Conservation (phyloP, 2,888 invertebrate species). For the Agonopterix subpropinquella region DNA sequence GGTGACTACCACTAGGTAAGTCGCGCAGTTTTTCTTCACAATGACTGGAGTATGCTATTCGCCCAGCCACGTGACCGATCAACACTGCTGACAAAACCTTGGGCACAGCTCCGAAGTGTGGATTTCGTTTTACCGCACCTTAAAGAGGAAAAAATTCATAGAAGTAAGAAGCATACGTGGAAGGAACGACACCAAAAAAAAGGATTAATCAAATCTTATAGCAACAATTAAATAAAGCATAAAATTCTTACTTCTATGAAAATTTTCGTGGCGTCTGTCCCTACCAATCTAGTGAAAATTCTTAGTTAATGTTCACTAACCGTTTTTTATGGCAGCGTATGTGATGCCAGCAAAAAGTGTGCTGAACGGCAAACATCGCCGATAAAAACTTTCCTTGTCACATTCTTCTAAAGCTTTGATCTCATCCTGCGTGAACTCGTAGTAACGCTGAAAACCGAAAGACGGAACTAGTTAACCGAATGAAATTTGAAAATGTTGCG, state of each 20-base stretch:
- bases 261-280: conserved; percentile 34
- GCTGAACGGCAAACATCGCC: conserved; percentile 82
- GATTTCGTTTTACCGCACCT: conserved; percentile 73
- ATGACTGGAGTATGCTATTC: conserved; percentile 81
- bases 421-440: conserved; percentile 83
- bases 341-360: conserved; percentile 77
- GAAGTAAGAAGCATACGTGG: conserved; percentile 50
- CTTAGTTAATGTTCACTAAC: conserved; percentile 41
- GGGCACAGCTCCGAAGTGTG: conserved; percentile 81
- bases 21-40: conserved; percentile 85
- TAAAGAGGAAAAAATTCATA: conserved; percentile 62
- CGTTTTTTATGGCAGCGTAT: conserved; percentile 79
- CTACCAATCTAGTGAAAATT: conserved; percentile 16
- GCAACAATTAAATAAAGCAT: not conserved
- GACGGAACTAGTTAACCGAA: not conserved
- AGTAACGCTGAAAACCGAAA: conserved; percentile 58
- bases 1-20: conserved; percentile 78
- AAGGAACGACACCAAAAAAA: conserved; percentile 35
- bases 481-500: not conserved
- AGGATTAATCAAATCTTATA: not conserved
- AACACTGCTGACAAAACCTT: conserved; percentile 79
- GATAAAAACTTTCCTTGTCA: conserved; percentile 86
- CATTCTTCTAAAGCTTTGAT: conserved; percentile 83
- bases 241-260: conserved; percentile 57
- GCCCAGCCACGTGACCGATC: conserved; percentile 83